A percentile compares a stretch with the other conserved stretches of the same genome.
Evolutionary conservation across 1,140 invertebrate genomes (phyloP).

Genomic region (Leptoteleia sp.): DNA sequence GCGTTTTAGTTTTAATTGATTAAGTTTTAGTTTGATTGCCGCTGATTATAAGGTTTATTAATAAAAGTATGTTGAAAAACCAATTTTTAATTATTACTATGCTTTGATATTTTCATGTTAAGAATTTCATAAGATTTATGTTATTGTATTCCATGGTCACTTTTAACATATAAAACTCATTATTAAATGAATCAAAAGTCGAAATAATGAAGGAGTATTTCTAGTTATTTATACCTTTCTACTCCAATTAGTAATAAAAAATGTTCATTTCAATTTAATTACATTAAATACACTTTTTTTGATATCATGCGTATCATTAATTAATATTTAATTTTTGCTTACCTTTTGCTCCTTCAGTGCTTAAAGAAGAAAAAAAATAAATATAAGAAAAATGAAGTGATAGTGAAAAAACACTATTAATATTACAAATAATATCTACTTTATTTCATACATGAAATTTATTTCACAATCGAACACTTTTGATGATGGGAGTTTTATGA

Average conservation of each 20-base stretch:
- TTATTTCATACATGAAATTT: constrained; percentile 64
- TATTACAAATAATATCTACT: constrained; percentile 65
- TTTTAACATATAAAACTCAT: constrained; percentile 14
- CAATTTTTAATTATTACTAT: background rate
- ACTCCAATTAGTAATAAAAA: no score
- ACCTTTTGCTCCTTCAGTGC: no score
- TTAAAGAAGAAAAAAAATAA: no score
- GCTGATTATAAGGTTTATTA: constrained; percentile 11
- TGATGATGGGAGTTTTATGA: constrained; percentile 61
- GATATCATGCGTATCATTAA: no score
- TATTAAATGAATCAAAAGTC: constrained; percentile 10
- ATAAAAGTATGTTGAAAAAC: constrained; percentile 9
- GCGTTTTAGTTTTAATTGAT: constrained; percentile 23
- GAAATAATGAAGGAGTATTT: no score
- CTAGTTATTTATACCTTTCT: no score
- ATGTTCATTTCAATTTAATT: no score
- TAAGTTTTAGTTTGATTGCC: constrained; percentile 1
- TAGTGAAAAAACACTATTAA: constrained; percentile 19
- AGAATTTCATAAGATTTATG: constrained; percentile 24
- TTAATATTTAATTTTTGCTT: no score
- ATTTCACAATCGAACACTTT: constrained; percentile 65
- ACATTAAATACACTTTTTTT: no score
- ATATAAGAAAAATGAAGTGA: background rate
- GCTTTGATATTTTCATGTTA: constrained; percentile 25
- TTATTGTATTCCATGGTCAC: constrained; percentile 19